Evolutionary conservation across 2,888 invertebrate genomes (phyloP), one percentile per base, ranked within the genome.

Genomic region (Spisula solida): DNA sequence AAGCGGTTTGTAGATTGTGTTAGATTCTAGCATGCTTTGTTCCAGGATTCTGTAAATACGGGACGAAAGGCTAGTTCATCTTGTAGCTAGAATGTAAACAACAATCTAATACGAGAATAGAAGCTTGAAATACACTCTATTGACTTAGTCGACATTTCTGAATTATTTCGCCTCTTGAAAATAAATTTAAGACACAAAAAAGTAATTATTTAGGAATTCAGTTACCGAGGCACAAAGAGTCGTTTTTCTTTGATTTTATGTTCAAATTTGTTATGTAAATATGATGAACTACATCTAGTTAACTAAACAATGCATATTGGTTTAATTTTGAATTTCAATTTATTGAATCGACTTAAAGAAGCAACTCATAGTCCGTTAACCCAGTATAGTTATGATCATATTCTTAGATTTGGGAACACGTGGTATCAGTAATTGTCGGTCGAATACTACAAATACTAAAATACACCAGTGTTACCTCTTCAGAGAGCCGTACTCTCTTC

Each of bases 91-190:
- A 75, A 75, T 75, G 75, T 75, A 75, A 75, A 75, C 75, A 75
- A 2, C 25, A 75, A 34, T 75, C 34, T 31, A 18, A 75, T 75
- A 34, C 18, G 16, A 75, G 75, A 75, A 75, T 14, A 34, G 31
- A 31, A 34, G 31, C 16, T 31, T 75, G 75, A 75, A 75, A 75
- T 75, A 75, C 75, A 75, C 75, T 34, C 18, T 75, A 20, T 75
- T 75, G 75, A 75, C 75, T 16, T 75, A 31, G 75, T 75, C 75
- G 75, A 31, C 75, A 75, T 31, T 75, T 75, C 75, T 75, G 25
- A 75, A 75, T 75, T 75, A 75, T 75, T 75, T 75, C 34, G 75
- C 31, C 75, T 75, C 75, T 75, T 75, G 75, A 75, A 75, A 75
- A 75, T 75, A 75, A 75, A 75, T 75, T 75, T 75, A 75, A 75